Percentiles rank a stretch among this genome's conserved stretches.
These are phyloP conservation scores for Drosophila pandora DNA, from an alignment of 1,140 invertebrate genomes.

Conservation along the genomic window DNA sequence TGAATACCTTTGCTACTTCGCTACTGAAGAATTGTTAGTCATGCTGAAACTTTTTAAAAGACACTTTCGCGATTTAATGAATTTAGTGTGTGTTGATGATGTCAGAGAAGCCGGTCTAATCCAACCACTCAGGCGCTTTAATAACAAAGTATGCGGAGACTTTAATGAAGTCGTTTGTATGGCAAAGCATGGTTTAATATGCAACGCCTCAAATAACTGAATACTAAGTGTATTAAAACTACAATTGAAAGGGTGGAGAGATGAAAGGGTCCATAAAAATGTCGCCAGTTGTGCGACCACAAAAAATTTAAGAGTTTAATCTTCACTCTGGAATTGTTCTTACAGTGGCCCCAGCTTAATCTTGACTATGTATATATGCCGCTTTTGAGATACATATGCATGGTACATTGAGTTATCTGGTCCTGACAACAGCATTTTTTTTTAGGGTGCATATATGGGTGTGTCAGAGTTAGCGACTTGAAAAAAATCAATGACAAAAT, in stretches of 20 bases:
- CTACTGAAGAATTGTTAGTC: no score
- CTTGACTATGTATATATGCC: constrained; percentile 7
- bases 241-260: constrained; percentile 9
- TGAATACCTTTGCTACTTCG: no score
- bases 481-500: constrained; percentile 60
- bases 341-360: background rate
- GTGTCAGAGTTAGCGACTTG: constrained; percentile 39
- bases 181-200: constrained; percentile 65
- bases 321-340: background rate
- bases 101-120: constrained; percentile 26
- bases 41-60: background rate
- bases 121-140: constrained; percentile 30
- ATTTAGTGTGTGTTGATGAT: constrained; percentile 17
- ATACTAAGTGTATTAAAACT: constrained; percentile 1
- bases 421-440: constrained; percentile 43
- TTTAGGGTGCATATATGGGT: constrained; percentile 38
- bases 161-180: constrained; percentile 77
- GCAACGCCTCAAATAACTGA: constrained; percentile 15
- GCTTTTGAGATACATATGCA: background rate
- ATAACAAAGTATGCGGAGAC: constrained; percentile 50
- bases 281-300: constrained; percentile 56
- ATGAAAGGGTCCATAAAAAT: constrained; percentile 24
- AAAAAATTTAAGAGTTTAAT: constrained; percentile 1
- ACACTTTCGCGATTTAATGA: background rate
- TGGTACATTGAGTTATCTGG: constrained; percentile 25